A percentile compares a stretch with the other conserved stretches of the same genome.
phyloP scores from a whole-genome alignment of 1,140 invertebrate genomes.

The Drosophila tristis region DNA sequence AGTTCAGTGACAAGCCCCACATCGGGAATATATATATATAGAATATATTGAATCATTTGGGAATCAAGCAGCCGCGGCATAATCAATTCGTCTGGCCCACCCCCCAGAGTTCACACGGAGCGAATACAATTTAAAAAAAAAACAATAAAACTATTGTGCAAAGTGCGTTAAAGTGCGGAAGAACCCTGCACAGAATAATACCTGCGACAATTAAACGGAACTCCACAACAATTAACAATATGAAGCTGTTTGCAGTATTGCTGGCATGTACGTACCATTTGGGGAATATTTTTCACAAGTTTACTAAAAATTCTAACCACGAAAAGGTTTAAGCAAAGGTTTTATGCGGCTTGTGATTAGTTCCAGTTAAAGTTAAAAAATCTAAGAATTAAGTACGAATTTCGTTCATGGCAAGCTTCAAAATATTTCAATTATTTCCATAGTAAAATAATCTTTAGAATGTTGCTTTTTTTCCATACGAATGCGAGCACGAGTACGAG shows the following conservation, averaged over 20 bases:
- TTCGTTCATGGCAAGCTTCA: too few relatives aligned
- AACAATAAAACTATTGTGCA: slow-evolving; percentile 42
- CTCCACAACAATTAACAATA: slow-evolving; percentile 47
- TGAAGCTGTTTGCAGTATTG: slow-evolving; percentile 79
- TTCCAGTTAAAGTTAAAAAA: too few relatives aligned
- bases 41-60: slow-evolving; percentile 25
- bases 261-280: slow-evolving; percentile 57
- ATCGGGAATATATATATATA: slow-evolving; percentile 23
- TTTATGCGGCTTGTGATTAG: too few relatives aligned
- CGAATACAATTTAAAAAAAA: slow-evolving; percentile 35
- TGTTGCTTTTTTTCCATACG: neutral
- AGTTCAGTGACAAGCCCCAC: slow-evolving; percentile 71
- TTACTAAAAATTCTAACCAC: too few relatives aligned
- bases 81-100: slow-evolving; percentile 63
- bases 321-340: too few relatives aligned
- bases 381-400: too few relatives aligned
- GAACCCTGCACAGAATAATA: neutral
- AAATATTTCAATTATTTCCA: neutral
- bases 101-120: slow-evolving; percentile 55
- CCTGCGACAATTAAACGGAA: slow-evolving; percentile 11
- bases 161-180: slow-evolving; percentile 35
- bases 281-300: too few relatives aligned
- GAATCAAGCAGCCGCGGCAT: slow-evolving; percentile 45
- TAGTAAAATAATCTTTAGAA: neutral
- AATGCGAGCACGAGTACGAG: too few relatives aligned